A percentile compares a stretch with the other conserved stretches of the same genome.
Conservation (phyloP, 2,797 vertebrate species). For the Propithecus perrieri region DNA sequence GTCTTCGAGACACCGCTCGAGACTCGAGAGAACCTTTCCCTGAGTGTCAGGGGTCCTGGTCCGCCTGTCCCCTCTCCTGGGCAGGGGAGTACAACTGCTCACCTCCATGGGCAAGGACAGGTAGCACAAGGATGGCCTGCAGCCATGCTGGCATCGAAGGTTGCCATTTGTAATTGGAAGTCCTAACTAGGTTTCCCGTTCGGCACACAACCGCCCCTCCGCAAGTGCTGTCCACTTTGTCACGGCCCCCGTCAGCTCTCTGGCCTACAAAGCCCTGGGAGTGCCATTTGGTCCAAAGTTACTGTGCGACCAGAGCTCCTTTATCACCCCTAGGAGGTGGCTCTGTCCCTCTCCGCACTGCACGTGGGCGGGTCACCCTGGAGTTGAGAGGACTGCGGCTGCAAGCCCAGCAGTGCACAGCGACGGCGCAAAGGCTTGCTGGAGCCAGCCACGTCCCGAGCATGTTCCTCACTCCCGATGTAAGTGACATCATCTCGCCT, state of each 20-base stretch:
- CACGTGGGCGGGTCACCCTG: no score
- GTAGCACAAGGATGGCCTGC: neutral
- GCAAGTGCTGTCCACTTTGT: neutral
- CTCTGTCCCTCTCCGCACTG: neutral
- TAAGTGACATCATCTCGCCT: neutral
- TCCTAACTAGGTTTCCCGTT: neutral
- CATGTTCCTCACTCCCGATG: neutral
- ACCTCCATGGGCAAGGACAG: neutral
- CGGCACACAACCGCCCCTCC: fast-evolving
- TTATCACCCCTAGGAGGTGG: neutral
- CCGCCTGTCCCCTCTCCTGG: no score
- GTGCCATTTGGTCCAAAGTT: neutral
- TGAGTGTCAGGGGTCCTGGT: neutral
- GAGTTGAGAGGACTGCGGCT: fast-evolving
- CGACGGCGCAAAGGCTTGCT: fast-evolving
- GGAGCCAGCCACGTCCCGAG: neutral
- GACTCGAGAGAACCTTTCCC: neutral
- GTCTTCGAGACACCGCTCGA: fast-evolving
- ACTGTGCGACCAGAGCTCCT: neutral
- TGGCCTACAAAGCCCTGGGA: no score
- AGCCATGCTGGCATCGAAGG: fast-evolving
- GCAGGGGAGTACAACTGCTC: neutral
- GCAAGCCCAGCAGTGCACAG: fast-evolving
- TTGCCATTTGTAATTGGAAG: neutral
- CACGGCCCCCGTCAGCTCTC: fast-evolving